Base-by-base conservation (phyloP, 2,797 vertebrate genomes). In the Callimico goeldii region DNA sequence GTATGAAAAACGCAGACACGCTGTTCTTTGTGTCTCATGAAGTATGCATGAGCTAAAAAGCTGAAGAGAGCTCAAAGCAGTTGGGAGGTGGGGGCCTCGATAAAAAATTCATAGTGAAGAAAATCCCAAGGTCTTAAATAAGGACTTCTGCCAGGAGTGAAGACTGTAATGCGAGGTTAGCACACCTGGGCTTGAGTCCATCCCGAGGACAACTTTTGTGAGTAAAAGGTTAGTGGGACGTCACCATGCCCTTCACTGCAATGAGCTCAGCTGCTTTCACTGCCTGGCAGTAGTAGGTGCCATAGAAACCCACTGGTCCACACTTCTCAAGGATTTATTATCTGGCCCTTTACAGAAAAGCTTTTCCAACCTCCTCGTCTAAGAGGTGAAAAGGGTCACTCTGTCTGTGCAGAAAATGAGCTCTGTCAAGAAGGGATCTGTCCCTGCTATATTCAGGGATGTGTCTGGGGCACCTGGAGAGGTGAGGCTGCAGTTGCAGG, bases 21-120 rank as follows among this genome's bases (percentile, higher is more conserved):
- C 48, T 57, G 5, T 41, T 57, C 43, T 76, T 7, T 7, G 46
- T 28, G 55, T 28, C 82, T 89, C 75, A 95, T 96, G 46, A 89
- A 93, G 39, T 80, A 93, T 82, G 70, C 26, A 93, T 89, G 75
- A 95, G 50, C 11, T 52, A 36, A 36, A 88, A 92, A 39, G 90
- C 39, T 80, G 8, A 30, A 75, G 36, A 36, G 1, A 83, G 82
- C 50, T 50, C 22, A 82, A 81, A 75, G 58, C 57, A 50, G n/a
- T 33, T 33, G 3, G 36, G 20, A 48, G 77, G 22, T 7, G 20
- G 11, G 13, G 70, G 55, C 0, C 4, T 36, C 58, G 46, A 76
- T 67, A 84, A 95, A 94, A 86, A 28, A 28, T 46, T 79, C 86
- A 58, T 75, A 90, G 48, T n/a, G 22, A 95, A 72, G 88, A 13